Conservation (phyloP, 2,888 invertebrate species). For the Aplocera efformata region DNA sequence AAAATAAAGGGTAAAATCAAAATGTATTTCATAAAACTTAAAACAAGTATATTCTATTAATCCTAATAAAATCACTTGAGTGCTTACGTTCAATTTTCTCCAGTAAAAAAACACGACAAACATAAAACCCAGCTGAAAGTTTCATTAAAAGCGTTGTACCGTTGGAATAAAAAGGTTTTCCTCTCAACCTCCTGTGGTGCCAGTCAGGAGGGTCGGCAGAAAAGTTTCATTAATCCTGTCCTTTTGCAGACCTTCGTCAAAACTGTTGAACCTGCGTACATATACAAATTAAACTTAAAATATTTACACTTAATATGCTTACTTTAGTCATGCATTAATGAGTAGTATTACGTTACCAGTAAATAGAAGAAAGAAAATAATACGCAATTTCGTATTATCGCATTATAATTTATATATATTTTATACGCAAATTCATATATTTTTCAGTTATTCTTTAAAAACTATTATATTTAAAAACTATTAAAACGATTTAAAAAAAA, state of each 20-base stretch:
- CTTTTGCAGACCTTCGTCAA: constrained; percentile 46
- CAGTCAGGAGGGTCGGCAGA: constrained; percentile 60
- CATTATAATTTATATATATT: too few relatives aligned
- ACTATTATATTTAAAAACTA: too few relatives aligned
- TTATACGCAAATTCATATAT: too few relatives aligned
- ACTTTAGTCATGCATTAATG: too few relatives aligned
- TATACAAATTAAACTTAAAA: too few relatives aligned
- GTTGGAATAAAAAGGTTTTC: constrained; percentile 18
- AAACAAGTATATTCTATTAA: neutral
- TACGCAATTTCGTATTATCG: too few relatives aligned
- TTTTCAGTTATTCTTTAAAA: too few relatives aligned
- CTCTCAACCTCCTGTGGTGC: constrained; percentile 32
- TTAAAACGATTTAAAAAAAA: too few relatives aligned
- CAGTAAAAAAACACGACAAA: constrained; percentile 12
- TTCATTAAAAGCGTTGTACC: constrained; percentile 16
- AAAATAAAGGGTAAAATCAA: neutral
- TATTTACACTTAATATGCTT: too few relatives aligned
- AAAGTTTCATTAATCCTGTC: constrained; percentile 46
- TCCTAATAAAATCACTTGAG: constrained; percentile 1
- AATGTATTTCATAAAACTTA: neutral
- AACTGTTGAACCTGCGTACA: constrained; percentile 12
- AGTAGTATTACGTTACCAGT: too few relatives aligned
- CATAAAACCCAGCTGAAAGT: constrained; percentile 14
- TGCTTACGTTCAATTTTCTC: constrained; percentile 13
- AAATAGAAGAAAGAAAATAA: too few relatives aligned